Evolutionary conservation across 2,113 vertebrate species (phyloP), one percentile per base, ranked within the genome.

Genomic region (Porphyrio hochstetteri): DNA sequence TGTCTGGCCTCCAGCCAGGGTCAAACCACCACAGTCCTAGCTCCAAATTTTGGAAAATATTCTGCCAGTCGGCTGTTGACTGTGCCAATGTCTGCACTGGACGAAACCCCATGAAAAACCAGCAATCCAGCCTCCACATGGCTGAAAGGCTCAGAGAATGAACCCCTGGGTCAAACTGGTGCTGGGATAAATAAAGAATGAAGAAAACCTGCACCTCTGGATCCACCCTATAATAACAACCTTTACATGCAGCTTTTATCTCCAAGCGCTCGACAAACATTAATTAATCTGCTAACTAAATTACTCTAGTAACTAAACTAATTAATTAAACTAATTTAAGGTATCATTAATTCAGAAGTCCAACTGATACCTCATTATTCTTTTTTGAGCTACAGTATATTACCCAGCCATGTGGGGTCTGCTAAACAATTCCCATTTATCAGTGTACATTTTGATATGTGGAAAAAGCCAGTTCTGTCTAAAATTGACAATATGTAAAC

Each of bases 321-420:
- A 97, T 97, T 97, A 97, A 97, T 97, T 97, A 97, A 97, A 87
- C 95, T 97, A 96, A 97, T 97, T 97, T 97, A 96, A 97, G 89
- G 95, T 97, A 95, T 97, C 97, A 97, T 97, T 97, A 97, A 97
- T 96, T 97, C 97, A 97, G 88, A 93, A 96, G 96, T 95, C 94
- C 94, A 90, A 86, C 81, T 91, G 96, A 95, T 95, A 91, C 64
- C 84, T 95, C 97, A 96, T 97, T 97, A 96, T 91, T 96, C 95
- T 92, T 96, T 93, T 86, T 31, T 71, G 79, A 95, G 85, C 76
- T 92, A 27, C 48, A 90, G 38, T 83, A 44, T 94, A 95, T 96
- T 87, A 95, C 74, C 67, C 82, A 86, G 59, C 72, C 81, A 17
- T 89, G 93, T 85, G 86, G 86, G 93, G 95, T 87, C 96, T 94